Evolutionary conservation across 2,113 vertebrate species (phyloP), one percentile per base, ranked within the genome.

Genomic region (Ondatra zibethicus): DNA sequence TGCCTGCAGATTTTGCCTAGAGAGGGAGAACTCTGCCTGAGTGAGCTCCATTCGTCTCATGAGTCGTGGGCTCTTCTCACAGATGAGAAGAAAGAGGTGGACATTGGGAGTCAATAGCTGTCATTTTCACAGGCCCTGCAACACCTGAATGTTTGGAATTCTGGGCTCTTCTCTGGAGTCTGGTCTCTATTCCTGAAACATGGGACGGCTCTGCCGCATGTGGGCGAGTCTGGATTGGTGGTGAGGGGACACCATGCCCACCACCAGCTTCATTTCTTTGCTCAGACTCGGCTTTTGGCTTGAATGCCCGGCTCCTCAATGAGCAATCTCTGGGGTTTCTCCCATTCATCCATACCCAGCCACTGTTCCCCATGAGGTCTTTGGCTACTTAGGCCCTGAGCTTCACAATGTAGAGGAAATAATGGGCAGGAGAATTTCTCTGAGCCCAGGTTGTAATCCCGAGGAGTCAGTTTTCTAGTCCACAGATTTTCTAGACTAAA

Each of bases 51-150:
- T n/a, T 55, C 7, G 4, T 29, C 65, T 33, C 0, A 6, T 25
- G n/a, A 72, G 47, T 65, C 21, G 10, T 70, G 25, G 12, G 61
- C 19, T 76, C 29, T 52, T 96, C 11, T 92, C 66, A 25, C 36
- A 68, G 50, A 39, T 11, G 14, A 27, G 80, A 52, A 76, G 36
- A 45, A 36, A 9, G 66, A 68, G 2, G 2, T 50, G 31, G 63
- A 7, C 8, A 45, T 5, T 66, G 25, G 21, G 25, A 16, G 7
- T 29, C 27, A 2, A 14, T 31, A 36, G 45, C 52, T 16, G 0
- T 95, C 7, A 0, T 47, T 21, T 50, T 88, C 39, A 10, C 17
- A 39, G 31, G 73, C 7, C 21, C 31, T 75, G 11, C 0, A 4
- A 12, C 25, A 9, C 21, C 61, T 78, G 42, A 36, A 39, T 58